phyloP scores from a whole-genome alignment of 2,888 invertebrate genomes.

The Drosophila meridionalis region DNA sequence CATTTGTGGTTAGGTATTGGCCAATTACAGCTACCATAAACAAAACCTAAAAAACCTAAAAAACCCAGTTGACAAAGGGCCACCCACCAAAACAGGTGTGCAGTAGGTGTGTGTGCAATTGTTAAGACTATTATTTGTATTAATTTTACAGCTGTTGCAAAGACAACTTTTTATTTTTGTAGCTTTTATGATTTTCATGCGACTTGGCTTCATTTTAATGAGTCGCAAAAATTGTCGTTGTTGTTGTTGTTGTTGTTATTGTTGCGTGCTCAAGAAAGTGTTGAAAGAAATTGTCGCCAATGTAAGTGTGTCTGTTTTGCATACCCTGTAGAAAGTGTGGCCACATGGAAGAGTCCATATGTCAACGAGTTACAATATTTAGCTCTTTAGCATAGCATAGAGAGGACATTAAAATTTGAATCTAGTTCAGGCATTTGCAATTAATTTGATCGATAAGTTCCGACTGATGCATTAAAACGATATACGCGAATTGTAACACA shows the following conservation, averaged over 20 bases:
- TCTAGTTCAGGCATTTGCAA: no score
- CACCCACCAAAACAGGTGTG: conserved; percentile 42
- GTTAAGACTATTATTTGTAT: conserved; percentile 13
- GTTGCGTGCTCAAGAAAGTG: conserved; percentile 68
- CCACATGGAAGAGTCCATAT: not conserved
- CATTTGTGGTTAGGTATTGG: conserved; percentile 34
- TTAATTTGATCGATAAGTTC: no score
- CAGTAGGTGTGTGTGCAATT: conserved; percentile 14
- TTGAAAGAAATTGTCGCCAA: conserved; percentile 58
- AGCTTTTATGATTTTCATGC: conserved; percentile 39
- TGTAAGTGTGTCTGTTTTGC: conserved; percentile 18
- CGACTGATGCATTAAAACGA: no score
- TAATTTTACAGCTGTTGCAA: conserved; percentile 1
- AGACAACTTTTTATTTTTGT: conserved; percentile 24
- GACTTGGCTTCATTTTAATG: conserved; percentile 59
- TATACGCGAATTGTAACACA: no score
- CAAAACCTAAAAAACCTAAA: conserved; percentile 9
- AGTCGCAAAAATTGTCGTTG: conserved; percentile 35
- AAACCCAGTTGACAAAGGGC: conserved; percentile 44
- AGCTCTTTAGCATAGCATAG: no score
- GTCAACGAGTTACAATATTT: not conserved
- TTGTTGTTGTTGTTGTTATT: conserved; percentile 36
- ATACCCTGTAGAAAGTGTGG: conserved; percentile 4
- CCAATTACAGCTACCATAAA: conserved; percentile 34
- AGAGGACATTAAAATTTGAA: no score